A percentile compares a stretch with the other conserved stretches of the same genome.
These are phyloP conservation scores for Sarcophaga peregrina DNA, from an alignment of 1,140 invertebrate genomes.

Conservation along the genomic window DNA sequence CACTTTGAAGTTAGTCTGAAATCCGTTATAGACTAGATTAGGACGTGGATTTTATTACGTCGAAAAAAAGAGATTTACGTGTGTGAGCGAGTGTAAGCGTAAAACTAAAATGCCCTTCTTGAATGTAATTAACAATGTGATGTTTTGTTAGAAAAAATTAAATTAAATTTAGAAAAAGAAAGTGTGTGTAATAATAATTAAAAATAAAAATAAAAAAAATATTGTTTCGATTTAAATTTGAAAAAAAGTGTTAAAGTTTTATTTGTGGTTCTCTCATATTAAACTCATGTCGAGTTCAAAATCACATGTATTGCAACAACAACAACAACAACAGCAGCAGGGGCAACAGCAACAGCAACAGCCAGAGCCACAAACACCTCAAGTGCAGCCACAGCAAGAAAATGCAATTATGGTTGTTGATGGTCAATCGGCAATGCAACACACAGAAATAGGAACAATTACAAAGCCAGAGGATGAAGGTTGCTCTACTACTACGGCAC, in stretches of 20 bases:
- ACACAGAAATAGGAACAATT: constrained; percentile 34
- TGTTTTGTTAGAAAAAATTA: too few species aligned
- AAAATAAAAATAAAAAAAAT: constrained; percentile 21
- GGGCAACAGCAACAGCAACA: constrained; percentile 17
- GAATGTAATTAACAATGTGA: too few species aligned
- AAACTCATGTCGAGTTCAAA: constrained; percentile 29
- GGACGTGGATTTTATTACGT: constrained; percentile 13
- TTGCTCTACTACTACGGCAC: background rate
- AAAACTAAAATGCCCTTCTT: background rate
- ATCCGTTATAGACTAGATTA: constrained; percentile 34
- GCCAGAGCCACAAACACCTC: constrained; percentile 1
- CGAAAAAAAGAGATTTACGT: background rate
- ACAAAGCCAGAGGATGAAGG: background rate
- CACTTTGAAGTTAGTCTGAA: constrained; percentile 29
- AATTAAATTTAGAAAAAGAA: constrained; percentile 30
- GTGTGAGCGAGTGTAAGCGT: background rate
- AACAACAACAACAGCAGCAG: constrained; percentile 40
- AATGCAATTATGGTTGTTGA: constrained; percentile 46
- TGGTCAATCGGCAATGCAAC: constrained; percentile 40
- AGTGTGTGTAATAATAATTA: constrained; percentile 13
- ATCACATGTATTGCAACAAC: constrained; percentile 36
- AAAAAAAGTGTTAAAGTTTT: constrained; percentile 24
- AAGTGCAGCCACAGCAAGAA: constrained; percentile 43
- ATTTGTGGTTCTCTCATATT: background rate
- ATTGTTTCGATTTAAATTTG: background rate